These are phyloP conservation scores for Hypanus sabinus DNA, from an alignment of 2,113 vertebrate genomes.

Conservation along the genomic window DNA sequence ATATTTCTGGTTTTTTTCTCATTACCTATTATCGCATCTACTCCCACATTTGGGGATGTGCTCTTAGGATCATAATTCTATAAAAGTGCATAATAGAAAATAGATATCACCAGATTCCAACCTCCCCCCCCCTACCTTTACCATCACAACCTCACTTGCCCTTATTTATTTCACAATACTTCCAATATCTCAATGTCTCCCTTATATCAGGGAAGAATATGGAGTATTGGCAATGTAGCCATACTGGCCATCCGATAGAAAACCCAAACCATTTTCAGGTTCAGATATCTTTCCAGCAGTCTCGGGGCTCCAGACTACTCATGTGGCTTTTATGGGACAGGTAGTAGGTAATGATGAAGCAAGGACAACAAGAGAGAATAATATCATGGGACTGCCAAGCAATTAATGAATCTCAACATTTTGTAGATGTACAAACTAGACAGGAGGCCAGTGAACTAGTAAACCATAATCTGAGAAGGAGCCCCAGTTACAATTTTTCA, in stretches of 20 bases:
- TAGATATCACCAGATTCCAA: neutral
- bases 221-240: neutral
- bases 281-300: neutral
- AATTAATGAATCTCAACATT: no score
- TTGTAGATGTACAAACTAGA: no score
- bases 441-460: no score
- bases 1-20: neutral
- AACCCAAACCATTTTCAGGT: neutral
- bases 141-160: neutral
- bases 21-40: neutral
- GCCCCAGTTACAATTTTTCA: no score
- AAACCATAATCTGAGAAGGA: no score
- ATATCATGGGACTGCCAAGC: no score
- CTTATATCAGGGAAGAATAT: neutral
- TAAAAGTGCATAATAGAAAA: neutral
- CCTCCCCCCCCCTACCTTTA: neutral
- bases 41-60: neutral
- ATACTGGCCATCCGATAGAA: neutral
- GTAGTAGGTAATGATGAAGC: no score
- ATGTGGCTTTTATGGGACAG: no score
- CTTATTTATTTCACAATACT: neutral
- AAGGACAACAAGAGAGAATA: no score
- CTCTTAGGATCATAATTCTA: neutral
- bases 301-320: neutral
- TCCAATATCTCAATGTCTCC: neutral